phyloP scores from a whole-genome alignment of 2,888 invertebrate species.

The Tholera decimalis region DNA sequence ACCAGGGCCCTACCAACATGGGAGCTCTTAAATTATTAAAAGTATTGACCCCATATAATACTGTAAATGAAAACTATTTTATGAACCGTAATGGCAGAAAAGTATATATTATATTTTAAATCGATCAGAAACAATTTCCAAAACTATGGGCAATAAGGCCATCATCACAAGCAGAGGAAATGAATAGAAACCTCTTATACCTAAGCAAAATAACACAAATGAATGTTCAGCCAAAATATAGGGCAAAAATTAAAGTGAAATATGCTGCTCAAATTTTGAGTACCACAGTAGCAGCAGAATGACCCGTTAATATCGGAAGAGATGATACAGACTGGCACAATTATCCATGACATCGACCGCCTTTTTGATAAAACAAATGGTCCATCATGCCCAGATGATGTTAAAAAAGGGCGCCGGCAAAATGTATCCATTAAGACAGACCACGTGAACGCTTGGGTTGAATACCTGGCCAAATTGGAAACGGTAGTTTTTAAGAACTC shows the following conservation, averaged over 20 bases:
- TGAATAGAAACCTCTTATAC: conserved; percentile 32
- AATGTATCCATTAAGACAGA: conserved; percentile 20
- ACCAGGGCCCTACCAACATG: conserved; percentile 54
- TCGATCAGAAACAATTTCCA: conserved; percentile 37
- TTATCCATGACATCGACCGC: conserved; percentile 36
- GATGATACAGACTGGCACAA: conserved; percentile 16
- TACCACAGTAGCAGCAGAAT: conserved; percentile 47
- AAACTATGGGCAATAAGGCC: conserved; percentile 23
- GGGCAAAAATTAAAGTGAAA: conserved; percentile 56
- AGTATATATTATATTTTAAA: conserved; percentile 37
- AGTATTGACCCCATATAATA: not conserved
- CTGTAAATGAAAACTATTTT: conserved; percentile 5
- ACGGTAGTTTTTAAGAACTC: not conserved
- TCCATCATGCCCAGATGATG: conserved; percentile 3
- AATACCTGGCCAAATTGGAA: not conserved
- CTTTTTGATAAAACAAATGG: conserved; percentile 54
- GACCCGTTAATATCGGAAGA: not conserved
- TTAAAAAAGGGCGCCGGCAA: conserved; percentile 41
- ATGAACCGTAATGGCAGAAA: not conserved
- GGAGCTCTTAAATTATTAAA: conserved; percentile 32
- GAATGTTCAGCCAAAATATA: conserved; percentile 36
- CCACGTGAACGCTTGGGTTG: conserved; percentile 10
- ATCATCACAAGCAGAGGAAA: conserved; percentile 35
- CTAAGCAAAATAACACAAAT: conserved; percentile 42
- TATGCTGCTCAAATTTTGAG: conserved; percentile 57